Conservation (phyloP, 2,797 vertebrate species). For the Atherinosoma microstoma region DNA sequence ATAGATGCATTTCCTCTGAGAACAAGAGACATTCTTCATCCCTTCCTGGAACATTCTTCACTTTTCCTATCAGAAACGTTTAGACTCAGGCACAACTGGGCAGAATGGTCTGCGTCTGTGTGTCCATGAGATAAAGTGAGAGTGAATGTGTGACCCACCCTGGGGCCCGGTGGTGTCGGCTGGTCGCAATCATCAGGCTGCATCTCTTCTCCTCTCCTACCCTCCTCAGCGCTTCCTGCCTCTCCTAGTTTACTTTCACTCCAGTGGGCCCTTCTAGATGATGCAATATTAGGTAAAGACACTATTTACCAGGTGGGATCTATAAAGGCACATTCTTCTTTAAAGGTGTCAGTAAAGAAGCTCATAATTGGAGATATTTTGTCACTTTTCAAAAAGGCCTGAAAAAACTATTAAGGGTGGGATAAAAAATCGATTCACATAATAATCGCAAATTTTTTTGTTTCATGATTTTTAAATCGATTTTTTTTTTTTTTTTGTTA, state of each 20-base stretch:
- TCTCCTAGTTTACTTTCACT: constrained; percentile 28
- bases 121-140: constrained; percentile 65
- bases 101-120: constrained; percentile 16
- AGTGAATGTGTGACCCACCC: constrained; percentile 80
- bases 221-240: constrained; percentile 53
- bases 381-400: not conserved
- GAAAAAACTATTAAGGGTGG: not conserved
- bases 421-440: too few relatives aligned
- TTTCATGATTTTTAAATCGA: too few relatives aligned
- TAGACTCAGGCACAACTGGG: constrained; percentile 59
- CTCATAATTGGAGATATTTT: not conserved
- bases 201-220: constrained; percentile 61
- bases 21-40: constrained; percentile 10
- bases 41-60: constrained; percentile 55
- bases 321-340: not conserved
- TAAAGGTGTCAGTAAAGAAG: not conserved
- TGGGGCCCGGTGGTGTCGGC: constrained; percentile 72
- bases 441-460: too few relatives aligned
- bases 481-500: too few relatives aligned
- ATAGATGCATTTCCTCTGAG: not conserved
- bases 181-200: constrained; percentile 78
- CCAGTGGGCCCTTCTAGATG: constrained; percentile 26
- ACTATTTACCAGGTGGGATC: not conserved
- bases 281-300: constrained; percentile 38
- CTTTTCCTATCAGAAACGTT: constrained; percentile 57